A percentile compares a stretch with the other conserved stretches of the same genome.
Evolutionary conservation across 2,113 vertebrate genomes (phyloP).

Genomic region (Nannobrachium achirus): DNA sequence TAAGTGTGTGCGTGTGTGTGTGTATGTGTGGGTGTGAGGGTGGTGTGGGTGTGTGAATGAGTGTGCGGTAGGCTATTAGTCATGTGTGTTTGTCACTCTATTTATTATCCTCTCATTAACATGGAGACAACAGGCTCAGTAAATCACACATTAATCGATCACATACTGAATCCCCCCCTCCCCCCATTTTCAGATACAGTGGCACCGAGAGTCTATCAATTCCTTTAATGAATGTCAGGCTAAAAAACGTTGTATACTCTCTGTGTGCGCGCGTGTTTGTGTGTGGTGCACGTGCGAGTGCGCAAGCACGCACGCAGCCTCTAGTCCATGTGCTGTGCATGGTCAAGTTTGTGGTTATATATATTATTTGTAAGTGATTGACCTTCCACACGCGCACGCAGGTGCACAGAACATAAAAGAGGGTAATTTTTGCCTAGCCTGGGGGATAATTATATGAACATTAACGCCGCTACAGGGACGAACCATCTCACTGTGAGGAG

Average conservation of each 20-base stretch:
- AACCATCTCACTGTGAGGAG: too few species aligned
- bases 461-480: too few species aligned
- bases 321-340: too few species aligned
- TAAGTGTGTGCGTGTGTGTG: conserved; percentile 1
- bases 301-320: background rate
- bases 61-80: background rate
- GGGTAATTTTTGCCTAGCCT: too few species aligned
- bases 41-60: conserved; percentile 5
- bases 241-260: background rate
- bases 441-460: too few species aligned
- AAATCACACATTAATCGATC: conserved; percentile 69
- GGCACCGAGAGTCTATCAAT: conserved; percentile 17
- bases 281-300: background rate
- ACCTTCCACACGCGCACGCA: too few species aligned
- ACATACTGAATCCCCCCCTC: conserved; percentile 46
- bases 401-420: too few species aligned
- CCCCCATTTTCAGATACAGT: conserved; percentile 4
- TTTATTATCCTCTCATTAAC: conserved; percentile 73
- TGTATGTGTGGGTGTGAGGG: background rate
- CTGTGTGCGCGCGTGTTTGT: background rate
- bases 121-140: conserved; percentile 57
- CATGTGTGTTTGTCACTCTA: conserved; percentile 38
- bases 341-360: too few species aligned
- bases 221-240: conserved; percentile 23
- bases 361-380: too few species aligned